phyloP scores from a whole-genome alignment of 2,888 invertebrate species.

The Thyatira batis region DNA sequence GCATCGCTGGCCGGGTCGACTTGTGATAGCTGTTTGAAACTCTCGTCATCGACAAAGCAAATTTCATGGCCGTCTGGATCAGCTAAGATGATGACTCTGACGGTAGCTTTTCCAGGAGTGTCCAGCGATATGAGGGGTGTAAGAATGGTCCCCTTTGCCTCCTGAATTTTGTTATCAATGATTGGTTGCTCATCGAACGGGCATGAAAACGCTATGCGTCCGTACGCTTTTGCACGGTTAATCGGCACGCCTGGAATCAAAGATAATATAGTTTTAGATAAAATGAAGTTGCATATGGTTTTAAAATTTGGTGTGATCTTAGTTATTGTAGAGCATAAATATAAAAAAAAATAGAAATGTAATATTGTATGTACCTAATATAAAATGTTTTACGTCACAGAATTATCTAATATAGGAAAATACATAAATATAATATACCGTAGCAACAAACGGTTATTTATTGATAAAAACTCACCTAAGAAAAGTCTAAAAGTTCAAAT shows the following conservation, averaged over 20 bases:
- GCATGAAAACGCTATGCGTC: conserved; percentile 96
- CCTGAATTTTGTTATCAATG: conserved; percentile 88
- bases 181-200: conserved; percentile 89
- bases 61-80: conserved; percentile 99
- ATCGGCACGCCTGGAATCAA: conserved; percentile 81
- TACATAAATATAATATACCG: no score
- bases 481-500: no score
- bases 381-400: not conserved
- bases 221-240: conserved; percentile 94
- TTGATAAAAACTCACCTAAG: no score
- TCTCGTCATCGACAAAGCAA: conserved; percentile 98
- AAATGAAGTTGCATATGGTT: not conserved
- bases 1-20: conserved; percentile 92
- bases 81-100: conserved; percentile 96
- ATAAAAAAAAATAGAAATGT: no score
- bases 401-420: not conserved
- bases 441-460: no score
- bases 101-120: conserved; percentile 98
- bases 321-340: no score
- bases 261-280: not conserved
- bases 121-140: conserved; percentile 96
- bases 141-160: conserved; percentile 88
- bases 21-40: conserved; percentile 92
- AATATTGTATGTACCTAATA: no score
- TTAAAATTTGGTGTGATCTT: no score